Conservation (phyloP, 2,888 invertebrate species). For the Dusona sp. region DNA sequence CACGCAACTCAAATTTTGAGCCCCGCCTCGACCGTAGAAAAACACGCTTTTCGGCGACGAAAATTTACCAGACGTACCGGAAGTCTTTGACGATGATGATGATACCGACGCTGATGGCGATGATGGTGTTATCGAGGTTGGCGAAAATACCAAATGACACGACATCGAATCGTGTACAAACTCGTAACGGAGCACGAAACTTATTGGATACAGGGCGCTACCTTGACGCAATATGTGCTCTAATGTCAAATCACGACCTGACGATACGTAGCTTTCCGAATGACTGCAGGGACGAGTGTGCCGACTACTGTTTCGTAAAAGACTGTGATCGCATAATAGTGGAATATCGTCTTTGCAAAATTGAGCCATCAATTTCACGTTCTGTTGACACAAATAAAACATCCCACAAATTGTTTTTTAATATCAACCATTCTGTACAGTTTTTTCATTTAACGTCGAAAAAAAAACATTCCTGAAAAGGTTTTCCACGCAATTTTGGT, state of each 20-base stretch:
- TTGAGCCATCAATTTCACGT: conserved; percentile 87
- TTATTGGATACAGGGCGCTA: conserved; percentile 92
- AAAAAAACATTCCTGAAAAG: background rate
- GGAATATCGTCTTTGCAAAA: conserved; percentile 92
- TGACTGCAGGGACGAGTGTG: conserved; percentile 89
- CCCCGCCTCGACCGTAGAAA: conserved; percentile 93
- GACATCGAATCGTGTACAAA: conserved; percentile 88
- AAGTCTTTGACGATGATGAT: conserved; percentile 55
- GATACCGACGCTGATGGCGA: conserved; percentile 73
- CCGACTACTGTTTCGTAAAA: conserved; percentile 90
- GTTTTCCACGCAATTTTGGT: background rate
- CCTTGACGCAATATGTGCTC: conserved; percentile 91
- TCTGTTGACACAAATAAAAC: conserved; percentile 69
- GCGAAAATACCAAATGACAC: conserved; percentile 82
- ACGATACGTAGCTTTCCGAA: conserved; percentile 92
- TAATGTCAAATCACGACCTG: conserved; percentile 90
- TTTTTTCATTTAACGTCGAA: background rate
- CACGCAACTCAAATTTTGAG: conserved; percentile 90
- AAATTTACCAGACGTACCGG: conserved; percentile 86
- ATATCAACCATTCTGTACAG: background rate
- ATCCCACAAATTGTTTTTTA: background rate
- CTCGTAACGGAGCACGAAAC: conserved; percentile 92
- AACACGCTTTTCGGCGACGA: conserved; percentile 93
- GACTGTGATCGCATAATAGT: conserved; percentile 90
- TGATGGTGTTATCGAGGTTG: conserved; percentile 72